Conservation (phyloP, 92 coral and sea anemone species). For the Anthopleura xanthogrammica region DNA sequence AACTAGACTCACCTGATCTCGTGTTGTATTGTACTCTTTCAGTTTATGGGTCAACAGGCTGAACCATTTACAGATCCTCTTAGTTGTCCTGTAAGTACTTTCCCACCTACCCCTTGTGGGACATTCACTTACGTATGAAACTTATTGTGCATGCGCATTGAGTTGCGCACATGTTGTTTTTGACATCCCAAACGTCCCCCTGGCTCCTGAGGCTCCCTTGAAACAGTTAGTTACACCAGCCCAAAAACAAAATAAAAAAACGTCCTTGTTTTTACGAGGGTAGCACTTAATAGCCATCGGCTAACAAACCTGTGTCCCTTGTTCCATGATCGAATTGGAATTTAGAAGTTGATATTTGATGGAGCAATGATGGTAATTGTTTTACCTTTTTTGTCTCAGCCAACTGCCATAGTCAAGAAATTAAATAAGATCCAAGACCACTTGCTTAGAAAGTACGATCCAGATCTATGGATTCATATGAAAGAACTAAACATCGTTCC, state of each 20-base stretch:
- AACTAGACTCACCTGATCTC: too few relatives aligned
- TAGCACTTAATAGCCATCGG: too few relatives aligned
- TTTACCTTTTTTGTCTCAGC: constrained; percentile 39
- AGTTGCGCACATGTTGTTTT: background rate
- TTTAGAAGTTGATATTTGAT: too few relatives aligned
- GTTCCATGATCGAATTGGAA: too few relatives aligned
- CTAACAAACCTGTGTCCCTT: too few relatives aligned
- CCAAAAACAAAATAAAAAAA: too few relatives aligned
- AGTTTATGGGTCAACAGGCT: constrained; percentile 67
- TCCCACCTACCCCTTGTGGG: background rate
- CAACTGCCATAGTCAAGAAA: constrained; percentile 93
- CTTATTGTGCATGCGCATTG: too few relatives aligned
- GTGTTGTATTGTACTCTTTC: constrained; percentile 8
- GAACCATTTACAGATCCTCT: constrained; percentile 68
- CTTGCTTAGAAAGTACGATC: constrained; percentile 87
- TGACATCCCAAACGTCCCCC: background rate
- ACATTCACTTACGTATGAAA: too few relatives aligned
- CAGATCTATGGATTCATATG: constrained; percentile 83
- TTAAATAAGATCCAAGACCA: constrained; percentile 88
- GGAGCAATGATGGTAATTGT: background rate
- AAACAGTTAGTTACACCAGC: too few relatives aligned
- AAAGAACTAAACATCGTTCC: constrained; percentile 83
- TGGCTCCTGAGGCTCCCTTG: too few relatives aligned
- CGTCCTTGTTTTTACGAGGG: too few relatives aligned
- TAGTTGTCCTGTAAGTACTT: constrained; percentile 53